Evolutionary conservation across 2,888 invertebrate genomes (phyloP).

Genomic region (Watsonalla cultraria): DNA sequence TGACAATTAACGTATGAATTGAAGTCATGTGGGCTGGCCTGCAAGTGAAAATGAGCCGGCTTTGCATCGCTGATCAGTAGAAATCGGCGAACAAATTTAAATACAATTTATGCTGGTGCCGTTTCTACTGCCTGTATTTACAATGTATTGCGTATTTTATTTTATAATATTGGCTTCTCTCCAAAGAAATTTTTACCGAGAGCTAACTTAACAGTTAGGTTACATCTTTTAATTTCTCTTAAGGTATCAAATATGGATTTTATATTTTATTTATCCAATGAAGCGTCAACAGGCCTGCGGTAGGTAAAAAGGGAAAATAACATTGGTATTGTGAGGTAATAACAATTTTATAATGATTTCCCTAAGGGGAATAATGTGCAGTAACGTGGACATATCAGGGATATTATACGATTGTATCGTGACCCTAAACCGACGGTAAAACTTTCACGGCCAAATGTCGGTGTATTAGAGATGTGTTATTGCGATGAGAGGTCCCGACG

Average conservation of each 20-base stretch:
- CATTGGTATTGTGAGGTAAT: too few species aligned
- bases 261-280: not conserved
- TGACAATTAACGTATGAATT: not conserved
- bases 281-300: not conserved
- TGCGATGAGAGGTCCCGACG: conserved; percentile 57
- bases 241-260: not conserved
- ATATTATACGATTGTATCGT: conserved; percentile 20
- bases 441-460: conserved; percentile 62
- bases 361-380: not conserved
- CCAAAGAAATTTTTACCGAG: conserved; percentile 12
- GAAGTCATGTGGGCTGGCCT: conserved; percentile 32
- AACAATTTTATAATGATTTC: not conserved
- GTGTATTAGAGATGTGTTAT: conserved; percentile 61
- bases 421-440: conserved; percentile 36
- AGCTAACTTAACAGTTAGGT: too few species aligned
- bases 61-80: conserved; percentile 67
- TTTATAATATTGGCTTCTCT: conserved; percentile 33
- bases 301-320: too few species aligned
- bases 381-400: conserved; percentile 14
- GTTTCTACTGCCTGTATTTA: conserved; percentile 30
- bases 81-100: conserved; percentile 59
- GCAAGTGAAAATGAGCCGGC: conserved; percentile 57
- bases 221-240: too few species aligned
- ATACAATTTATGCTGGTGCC: conserved; percentile 54
- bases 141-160: conserved; percentile 20